Base-by-base conservation (phyloP, 2,888 invertebrate genomes). In the Dexiosoma caninum region DNA sequence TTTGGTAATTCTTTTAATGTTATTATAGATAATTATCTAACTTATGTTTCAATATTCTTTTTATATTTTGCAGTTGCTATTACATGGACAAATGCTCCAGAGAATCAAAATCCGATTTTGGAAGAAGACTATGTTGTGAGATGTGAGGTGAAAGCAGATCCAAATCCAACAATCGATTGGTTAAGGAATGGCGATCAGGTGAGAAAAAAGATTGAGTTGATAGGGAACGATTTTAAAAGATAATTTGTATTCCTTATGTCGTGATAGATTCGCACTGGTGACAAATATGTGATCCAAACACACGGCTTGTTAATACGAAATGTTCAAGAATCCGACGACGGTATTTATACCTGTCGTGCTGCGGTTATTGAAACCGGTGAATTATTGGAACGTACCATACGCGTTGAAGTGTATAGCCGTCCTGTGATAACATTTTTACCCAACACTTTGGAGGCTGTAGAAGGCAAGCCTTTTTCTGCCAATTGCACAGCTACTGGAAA, bases 141-240 rank as follows among this genome's bases (percentile, higher is more conserved):
- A 90, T 97, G 97, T 87, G 93, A 95, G 89, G 97, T 97, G 0
- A 93, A 93, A 78, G 97, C 97, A 0, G 94, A 94, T 88, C 97
- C 97, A 10, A 92, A 95, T 35, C 96, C 97, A 0, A 92, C 93
- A n/a, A 94, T 97, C 10, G 95, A 95, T 88, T 97, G 97, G 96
- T 92, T 95, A 83, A 94, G 94, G 89, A 94, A 96, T 88, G 95
- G 94, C 37, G 93, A 93, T 85, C 91, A 92, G 80, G 93, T 93
- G 90, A 91, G 91, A 57, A 64, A 19, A n/a, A 32, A 8, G 1
- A 7, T 6, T 27, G 4, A 21, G 2, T 3, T n/a, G 1, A n/a
- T n/a, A 40, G 5, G 2, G 8, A 2, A n/a, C 9, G 12, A n/a
- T 40, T 40, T 35, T 35, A 35, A 2, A 9, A 9, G 8, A 35